Evolutionary conservation across 2,888 invertebrate genomes (phyloP).

Genomic region (Scaptomyza cyrtandrae): DNA sequence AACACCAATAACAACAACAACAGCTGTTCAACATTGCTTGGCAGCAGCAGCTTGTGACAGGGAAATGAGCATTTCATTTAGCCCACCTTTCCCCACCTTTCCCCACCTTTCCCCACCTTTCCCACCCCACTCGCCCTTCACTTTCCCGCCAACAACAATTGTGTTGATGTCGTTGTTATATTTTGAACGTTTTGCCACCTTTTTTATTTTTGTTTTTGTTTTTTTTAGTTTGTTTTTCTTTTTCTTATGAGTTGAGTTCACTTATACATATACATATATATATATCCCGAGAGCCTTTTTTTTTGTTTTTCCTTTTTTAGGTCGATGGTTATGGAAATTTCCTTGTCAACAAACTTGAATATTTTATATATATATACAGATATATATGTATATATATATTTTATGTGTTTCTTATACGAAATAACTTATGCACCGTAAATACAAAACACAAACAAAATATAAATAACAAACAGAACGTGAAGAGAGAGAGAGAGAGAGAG

Average conservation of each 20-base stretch:
- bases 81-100: not conserved
- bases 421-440: slow-evolving; percentile 27
- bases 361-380: slow-evolving; percentile 5
- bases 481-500: slow-evolving; percentile 45
- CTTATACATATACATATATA: slow-evolving; percentile 4
- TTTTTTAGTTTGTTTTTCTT: slow-evolving; percentile 6
- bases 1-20: slow-evolving; percentile 48
- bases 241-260: not conserved
- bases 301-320: not conserved
- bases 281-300: slow-evolving; percentile 37
- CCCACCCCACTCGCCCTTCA: not conserved
- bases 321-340: slow-evolving; percentile 34
- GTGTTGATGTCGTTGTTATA: not conserved
- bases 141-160: not conserved
- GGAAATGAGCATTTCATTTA: slow-evolving; percentile 32
- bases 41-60: no score
- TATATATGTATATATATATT: not conserved
- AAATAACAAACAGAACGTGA: slow-evolving; percentile 15
- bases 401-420: no score
- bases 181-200: slow-evolving; percentile 34
- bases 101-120: not conserved
- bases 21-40: slow-evolving; percentile 1
- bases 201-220: slow-evolving; percentile 26
- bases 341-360: slow-evolving; percentile 25
- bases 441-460: slow-evolving; percentile 30